A percentile compares a stretch with the other conserved stretches of the same genome.
Conservation (phyloP, 2,113 vertebrate species). For the Silurus asotus region DNA sequence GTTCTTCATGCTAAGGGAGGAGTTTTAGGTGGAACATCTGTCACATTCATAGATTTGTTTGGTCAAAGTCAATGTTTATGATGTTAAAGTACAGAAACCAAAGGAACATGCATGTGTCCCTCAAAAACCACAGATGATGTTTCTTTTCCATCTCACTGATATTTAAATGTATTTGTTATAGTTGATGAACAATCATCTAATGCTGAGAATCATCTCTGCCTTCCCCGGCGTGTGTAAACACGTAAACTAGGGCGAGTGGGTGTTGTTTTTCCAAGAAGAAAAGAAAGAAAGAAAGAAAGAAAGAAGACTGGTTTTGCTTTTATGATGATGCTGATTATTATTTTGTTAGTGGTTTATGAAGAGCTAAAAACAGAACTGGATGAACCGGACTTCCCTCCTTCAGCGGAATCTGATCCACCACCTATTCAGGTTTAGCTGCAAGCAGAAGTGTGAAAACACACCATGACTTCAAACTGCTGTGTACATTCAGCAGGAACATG, state of each 20-base stretch:
- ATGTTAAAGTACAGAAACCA: too few relatives aligned
- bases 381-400: background rate
- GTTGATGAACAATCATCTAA: too few relatives aligned
- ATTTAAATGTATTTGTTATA: too few relatives aligned
- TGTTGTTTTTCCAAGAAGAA: background rate
- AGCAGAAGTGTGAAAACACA: background rate
- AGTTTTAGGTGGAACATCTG: too few relatives aligned
- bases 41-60: too few relatives aligned
- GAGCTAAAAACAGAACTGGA: conserved; percentile 3
- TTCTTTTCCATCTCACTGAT: too few relatives aligned
- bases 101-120: too few relatives aligned
- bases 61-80: too few relatives aligned
- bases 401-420: background rate
- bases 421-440: background rate
- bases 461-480: background rate
- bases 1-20: too few relatives aligned
- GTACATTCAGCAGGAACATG: too few relatives aligned
- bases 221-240: background rate
- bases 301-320: background rate
- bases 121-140: too few relatives aligned
- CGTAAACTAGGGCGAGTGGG: background rate
- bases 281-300: background rate
- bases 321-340: background rate
- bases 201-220: background rate
- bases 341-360: background rate